Conservation (phyloP, 92 coral and sea anemone species). For the Muricea muricata region DNA sequence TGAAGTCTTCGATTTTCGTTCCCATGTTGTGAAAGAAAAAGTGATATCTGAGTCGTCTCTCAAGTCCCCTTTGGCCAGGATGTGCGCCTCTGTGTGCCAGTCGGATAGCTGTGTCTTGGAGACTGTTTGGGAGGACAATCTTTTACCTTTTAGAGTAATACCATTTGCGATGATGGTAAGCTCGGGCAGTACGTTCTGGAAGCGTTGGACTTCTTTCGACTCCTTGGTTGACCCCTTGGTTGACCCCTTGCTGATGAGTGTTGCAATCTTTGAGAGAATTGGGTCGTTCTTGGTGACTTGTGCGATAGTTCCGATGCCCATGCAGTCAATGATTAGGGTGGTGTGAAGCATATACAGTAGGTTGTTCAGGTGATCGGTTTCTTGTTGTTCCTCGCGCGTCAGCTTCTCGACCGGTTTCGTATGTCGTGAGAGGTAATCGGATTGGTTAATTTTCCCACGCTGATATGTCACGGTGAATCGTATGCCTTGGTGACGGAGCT, state of each 20-base stretch:
- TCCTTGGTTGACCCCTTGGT: background rate
- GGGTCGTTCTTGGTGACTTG: background rate
- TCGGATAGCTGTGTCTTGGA: background rate
- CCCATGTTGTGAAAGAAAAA: background rate
- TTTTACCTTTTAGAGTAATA: background rate
- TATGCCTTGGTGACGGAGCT: constrained; percentile 10
- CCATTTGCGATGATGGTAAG: background rate
- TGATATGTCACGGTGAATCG: constrained; percentile 8
- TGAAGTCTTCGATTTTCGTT: background rate
- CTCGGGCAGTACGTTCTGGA: background rate
- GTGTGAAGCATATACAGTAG: background rate
- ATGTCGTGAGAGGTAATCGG: constrained; percentile 18
- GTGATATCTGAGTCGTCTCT: background rate
- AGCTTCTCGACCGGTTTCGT: constrained; percentile 4
- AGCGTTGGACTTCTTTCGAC: background rate
- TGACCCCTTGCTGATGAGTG: background rate
- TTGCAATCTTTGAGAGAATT: background rate
- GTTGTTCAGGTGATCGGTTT: background rate
- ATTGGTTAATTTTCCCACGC: constrained; percentile 14
- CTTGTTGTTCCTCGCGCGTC: background rate
- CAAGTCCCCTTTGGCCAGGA: constrained; percentile 3
- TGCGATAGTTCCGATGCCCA: background rate
- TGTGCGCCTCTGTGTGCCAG: background rate
- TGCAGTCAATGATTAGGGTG: background rate
- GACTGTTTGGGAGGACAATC: background rate